Percentiles rank a stretch among this genome's conserved stretches.
phyloP scores from a whole-genome alignment of 2,888 invertebrate species.

The Eilema caniola region DNA sequence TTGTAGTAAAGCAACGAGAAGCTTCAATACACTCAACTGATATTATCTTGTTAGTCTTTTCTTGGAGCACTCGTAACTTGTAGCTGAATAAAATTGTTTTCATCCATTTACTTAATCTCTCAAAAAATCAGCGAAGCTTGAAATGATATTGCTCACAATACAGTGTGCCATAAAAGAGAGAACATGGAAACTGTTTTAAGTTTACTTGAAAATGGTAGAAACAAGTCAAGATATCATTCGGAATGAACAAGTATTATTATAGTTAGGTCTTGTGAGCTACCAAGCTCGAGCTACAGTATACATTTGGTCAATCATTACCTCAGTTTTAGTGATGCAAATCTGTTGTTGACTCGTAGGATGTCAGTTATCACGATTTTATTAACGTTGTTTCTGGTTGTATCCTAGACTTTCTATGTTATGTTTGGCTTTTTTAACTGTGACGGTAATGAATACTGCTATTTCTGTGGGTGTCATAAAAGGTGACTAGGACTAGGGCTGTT shows the following conservation, averaged over 20 bases:
- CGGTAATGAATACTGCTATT: too few relatives aligned
- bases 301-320: not conserved
- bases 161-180: constrained; percentile 10
- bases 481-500: too few relatives aligned
- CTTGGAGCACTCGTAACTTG: constrained; percentile 50
- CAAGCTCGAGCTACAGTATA: not conserved
- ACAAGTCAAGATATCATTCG: not conserved
- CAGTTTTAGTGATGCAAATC: not conserved
- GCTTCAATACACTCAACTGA: constrained; percentile 66
- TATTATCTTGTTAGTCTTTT: constrained; percentile 57
- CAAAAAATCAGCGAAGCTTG: constrained; percentile 57
- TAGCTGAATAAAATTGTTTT: constrained; percentile 64
- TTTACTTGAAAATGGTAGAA: not conserved
- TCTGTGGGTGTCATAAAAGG: too few relatives aligned
- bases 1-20: constrained; percentile 53
- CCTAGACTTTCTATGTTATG: not conserved
- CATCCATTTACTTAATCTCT: constrained; percentile 60
- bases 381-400: not conserved
- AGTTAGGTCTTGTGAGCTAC: not conserved
- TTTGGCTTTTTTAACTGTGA: too few relatives aligned
- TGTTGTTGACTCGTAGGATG: not conserved
- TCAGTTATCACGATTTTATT: not conserved
- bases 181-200: constrained; percentile 28
- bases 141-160: constrained; percentile 49
- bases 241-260: not conserved